Evolutionary conservation across 2,113 vertebrate species (phyloP), one percentile per base, ranked within the genome.

Genomic region (Melanocharis versteri): DNA sequence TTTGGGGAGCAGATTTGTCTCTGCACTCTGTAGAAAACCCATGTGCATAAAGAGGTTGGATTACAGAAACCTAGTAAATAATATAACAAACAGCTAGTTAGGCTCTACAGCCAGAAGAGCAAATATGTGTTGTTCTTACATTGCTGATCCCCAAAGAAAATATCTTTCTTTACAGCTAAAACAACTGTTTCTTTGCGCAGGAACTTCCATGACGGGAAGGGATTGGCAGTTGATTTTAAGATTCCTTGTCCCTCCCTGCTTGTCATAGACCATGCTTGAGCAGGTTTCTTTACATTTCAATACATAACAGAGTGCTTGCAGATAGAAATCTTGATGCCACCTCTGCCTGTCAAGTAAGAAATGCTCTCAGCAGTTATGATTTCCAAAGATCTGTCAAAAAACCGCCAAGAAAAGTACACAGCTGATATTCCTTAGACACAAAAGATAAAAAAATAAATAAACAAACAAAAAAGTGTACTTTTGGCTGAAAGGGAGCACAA

Each of bases 1-100:
- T 98, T 98, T 77, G 88, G 98, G 97, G 98, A 98, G 83, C 89
- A 94, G 96, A 92, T 97, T 96, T 98, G 88, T 95, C 97, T 98
- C 94, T 91, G 93, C 81, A 83, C 96, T 96, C 95, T 57, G 75
- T 70, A 96, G 95, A 97, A 98, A 97, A 96, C 71, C 73, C 51
- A 33, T 61, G 62, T 86, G 91, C 92, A 92, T 78, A 61, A 96
- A 96, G 94, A 96, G 93, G 87, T 53, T 93, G 96, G 89, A 95
- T 95, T 95, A 94, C 83, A 94, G 89, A 97, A 96, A 94, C 42
- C 35, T 79, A 87, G 96, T 96, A 97, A 98, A 98, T 97, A 98
- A 96, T 96, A 91, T 81, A 97, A 97, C 93, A 96, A 97, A 97
- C 94, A 96, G 79, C 93, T 95, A 91, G 94, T 94, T 91, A 82